phyloP scores from a whole-genome alignment of 2,797 vertebrate species.

The Hapalemur alaotrensis region DNA sequence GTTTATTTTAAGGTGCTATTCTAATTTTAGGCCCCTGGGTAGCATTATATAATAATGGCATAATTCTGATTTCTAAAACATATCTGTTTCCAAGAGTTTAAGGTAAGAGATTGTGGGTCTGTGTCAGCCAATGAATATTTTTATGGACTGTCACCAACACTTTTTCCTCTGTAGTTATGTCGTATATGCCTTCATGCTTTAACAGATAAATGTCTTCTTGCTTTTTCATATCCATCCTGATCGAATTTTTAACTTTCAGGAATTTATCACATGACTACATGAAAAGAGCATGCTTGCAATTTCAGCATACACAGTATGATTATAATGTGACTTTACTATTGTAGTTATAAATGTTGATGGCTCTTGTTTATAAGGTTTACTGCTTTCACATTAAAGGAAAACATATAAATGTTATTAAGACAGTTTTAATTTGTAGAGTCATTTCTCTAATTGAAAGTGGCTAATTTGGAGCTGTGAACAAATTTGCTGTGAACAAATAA shows the following conservation, averaged over 20 bases:
- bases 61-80: constrained; percentile 7
- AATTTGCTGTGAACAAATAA: constrained; percentile 7
- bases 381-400: background rate
- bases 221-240: background rate
- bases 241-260: background rate
- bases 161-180: background rate
- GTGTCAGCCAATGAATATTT: background rate
- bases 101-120: background rate
- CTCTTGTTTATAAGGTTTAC: background rate
- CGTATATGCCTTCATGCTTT: background rate
- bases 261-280: background rate
- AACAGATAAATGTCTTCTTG: background rate
- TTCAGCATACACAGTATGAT: background rate
- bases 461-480: background rate
- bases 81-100: background rate
- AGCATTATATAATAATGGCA: background rate
- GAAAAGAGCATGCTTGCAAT: background rate
- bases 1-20: background rate
- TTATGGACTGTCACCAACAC: background rate
- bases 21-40: background rate
- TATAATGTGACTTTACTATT: background rate
- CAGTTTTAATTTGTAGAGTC: constrained; percentile 10
- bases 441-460: background rate
- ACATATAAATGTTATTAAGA: background rate
- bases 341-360: background rate